Percentiles rank a stretch among this genome's conserved stretches.
phyloP scores from a whole-genome alignment of 2,797 vertebrate species.

The Malacoctenus gilli region DNA sequence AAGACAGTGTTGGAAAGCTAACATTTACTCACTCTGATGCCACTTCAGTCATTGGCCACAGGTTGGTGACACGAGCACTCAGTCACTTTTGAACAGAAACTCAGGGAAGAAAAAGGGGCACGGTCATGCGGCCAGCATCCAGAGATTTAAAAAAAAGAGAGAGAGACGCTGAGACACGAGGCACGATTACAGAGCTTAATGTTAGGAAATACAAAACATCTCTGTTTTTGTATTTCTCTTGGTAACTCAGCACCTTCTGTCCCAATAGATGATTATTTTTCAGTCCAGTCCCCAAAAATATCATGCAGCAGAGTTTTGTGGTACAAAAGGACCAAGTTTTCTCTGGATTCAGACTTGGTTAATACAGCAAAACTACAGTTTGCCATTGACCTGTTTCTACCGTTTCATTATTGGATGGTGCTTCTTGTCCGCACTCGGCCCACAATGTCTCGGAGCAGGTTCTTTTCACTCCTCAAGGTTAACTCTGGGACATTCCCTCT shows the following conservation, averaged over 20 bases:
- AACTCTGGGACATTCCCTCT: no score
- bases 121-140: slow-evolving; percentile 16
- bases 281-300: slow-evolving; percentile 8
- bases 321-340: background rate
- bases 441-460: no score
- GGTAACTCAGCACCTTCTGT: background rate
- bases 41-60: slow-evolving; percentile 18
- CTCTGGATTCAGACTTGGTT: no score
- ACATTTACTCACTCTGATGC: slow-evolving; percentile 31
- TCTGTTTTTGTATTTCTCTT: slow-evolving; percentile 32
- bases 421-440: no score
- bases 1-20: background rate
- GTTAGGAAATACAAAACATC: no score
- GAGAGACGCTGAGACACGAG: slow-evolving; percentile 11
- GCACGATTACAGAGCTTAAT: no score
- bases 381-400: no score
- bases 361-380: no score
- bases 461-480: no score
- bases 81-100: slow-evolving; percentile 31
- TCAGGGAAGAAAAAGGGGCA: slow-evolving; percentile 18
- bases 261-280: background rate
- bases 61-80: slow-evolving; percentile 25
- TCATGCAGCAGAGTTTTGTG: background rate
- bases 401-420: no score
- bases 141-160: slow-evolving; percentile 5